Base-by-base conservation (phyloP, 2,888 invertebrate genomes). In the Orgyia antiqua region DNA sequence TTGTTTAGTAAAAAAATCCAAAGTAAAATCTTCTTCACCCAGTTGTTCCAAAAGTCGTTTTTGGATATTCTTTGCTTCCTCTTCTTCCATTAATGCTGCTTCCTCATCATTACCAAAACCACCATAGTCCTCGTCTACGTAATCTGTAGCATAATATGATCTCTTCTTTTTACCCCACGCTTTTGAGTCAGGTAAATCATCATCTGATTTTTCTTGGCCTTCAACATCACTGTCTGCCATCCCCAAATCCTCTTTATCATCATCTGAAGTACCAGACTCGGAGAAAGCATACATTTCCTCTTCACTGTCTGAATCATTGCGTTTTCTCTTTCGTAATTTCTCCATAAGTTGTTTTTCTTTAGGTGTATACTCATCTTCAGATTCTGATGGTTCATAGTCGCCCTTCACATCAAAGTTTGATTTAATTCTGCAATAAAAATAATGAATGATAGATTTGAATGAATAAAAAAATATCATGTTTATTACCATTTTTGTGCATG, bases 101-200 rank as follows among this genome's bases (percentile, higher is more conserved):
- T 91, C 84, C 52, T 92, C 91, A 48, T 92, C 91, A 58, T 77
- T 65, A 20, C 90, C 91, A 60, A 82, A 87, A 47, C 92, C 91
- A 25, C 92, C 90, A 83, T 93, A 95, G 74, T 96, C 96, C 55
- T 92, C 90, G 83, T 97, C 97, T 9, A 95, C 91, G 74, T 94
- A 96, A 80, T 97, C 96, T 0, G 96, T 94, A 29, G 93, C 91
- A 76, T 96, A 97, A 68, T 91, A 98, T 18, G 89, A 88, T 36
- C 86, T 88, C 54, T 93, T 93, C 47, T 92, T 92, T 60, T 91
- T 92, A 25, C 97, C 97, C 97, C 97, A 97, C 10, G 96, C 95
- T 74, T 93, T 92, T 2, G 90, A 88, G 69, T 95, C 90, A 0
- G 95, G 95, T 42, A 95, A 78, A 58, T 91, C 89, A 65, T 90